Base-by-base conservation (phyloP, 2,113 vertebrate species). In the Formicarius rufipectus region DNA sequence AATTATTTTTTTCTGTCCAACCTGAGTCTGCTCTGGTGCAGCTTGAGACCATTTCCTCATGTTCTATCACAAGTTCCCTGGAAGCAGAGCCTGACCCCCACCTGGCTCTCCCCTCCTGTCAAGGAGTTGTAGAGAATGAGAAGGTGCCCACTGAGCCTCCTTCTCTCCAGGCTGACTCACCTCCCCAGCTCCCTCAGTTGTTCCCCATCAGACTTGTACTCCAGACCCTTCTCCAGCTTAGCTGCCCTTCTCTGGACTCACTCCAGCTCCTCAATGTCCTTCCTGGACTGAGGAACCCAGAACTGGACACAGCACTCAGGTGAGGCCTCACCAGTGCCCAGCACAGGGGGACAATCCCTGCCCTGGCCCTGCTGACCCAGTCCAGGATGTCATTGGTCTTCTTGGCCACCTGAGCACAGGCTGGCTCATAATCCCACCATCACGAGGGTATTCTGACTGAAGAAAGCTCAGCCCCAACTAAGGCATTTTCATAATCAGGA, bases 171-270 rank as follows among this genome's bases (percentile, higher is more conserved):
- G 31, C 25, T 56, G 40, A 63, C n/a, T n/a, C n/a, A n/a, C 35
- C 40, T 0, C 17, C 1, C 5, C 71, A 60, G 53, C 10, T 39
- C 0, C 15, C 44, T 24, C 86, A 89, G 60, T 39, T 3, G 1
- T 40, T 77, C 42, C 27, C 76, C 5, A 50, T 50, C 24, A 50
- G 13, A 50, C 13, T 14, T 30, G 40, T 18, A 20, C 22, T 35
- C 40, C 71, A 69, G 63, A 31, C 14, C 18, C 31, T 49, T 68
- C 47, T 19, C n/a, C 9, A 71, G 27, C 27, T 30, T 20, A 1
- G 0, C 4, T 69, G 35, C 33, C 25, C 16, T 35, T 27, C 25
- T 14, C 42, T 47, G 28, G 45, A 44, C 8, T 35, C 0, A 0
- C 35, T 71, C 40, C 72, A 63, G 49, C 10, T 22, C 27, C 42